Evolutionary conservation across 2,797 vertebrate species (phyloP), one percentile per base, ranked within the genome.

Genomic region (Echeneis naucrates): DNA sequence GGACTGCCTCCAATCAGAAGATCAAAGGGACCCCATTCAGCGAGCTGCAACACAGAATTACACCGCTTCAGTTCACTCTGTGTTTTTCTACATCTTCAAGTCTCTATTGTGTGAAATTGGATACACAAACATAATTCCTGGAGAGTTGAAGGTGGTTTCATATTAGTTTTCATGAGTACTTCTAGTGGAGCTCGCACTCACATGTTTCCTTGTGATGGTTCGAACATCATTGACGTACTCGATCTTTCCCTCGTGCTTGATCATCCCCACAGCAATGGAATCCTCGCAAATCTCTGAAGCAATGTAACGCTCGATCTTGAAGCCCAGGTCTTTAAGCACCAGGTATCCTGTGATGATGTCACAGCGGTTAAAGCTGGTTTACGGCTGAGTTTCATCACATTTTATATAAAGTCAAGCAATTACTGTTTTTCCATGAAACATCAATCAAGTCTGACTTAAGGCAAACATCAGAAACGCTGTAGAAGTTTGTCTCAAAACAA

Each of bases 11-110:
- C 97, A 0, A 99, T 98, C 89, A 98, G 94, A 88, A 99, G 63
- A 81, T 99, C 97, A 72, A 99, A 97, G 0, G 97, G 98, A 12
- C 98, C 98, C 97, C 97, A 99, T 70, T 98, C 96, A 17, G 96
- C 95, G 55, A 99, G 92, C 98, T 99, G 72, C 1, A 91, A 82
- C 45, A 72, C 58, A 81, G 11, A 68, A 38, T 2, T 4, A 26
- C 19, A 75, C 4, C 53, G 19, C 9, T 24, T 14, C 13, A 55
- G 30, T 17, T 58, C 1, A 19, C 14, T 44, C n/a, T n/a, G n/a
- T 48, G 5, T 19, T 4, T 5, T 60, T 16, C 38, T 1, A 7
- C 16, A 0, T 10, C 27, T 38, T 54, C 55, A 1, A 45, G 12
- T 2, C 5, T 35, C 19, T 37, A 23, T 30, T 3, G 2, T 23